Percentiles rank a stretch among this genome's conserved stretches.
These are phyloP conservation scores for Uropsilus gracilis DNA, from an alignment of 2,113 vertebrate genomes.

Conservation along the genomic window DNA sequence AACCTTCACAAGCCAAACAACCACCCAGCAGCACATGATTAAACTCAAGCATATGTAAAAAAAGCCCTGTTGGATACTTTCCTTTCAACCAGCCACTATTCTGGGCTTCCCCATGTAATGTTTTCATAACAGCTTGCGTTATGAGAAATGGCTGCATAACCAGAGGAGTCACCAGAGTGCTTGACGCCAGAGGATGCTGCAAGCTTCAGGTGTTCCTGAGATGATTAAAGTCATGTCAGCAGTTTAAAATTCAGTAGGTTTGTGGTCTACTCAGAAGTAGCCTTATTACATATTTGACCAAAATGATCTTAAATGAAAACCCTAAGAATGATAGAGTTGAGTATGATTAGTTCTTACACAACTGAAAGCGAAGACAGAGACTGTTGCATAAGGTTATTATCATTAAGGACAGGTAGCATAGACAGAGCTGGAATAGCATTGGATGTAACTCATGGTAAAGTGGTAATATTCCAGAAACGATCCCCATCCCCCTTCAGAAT, in stretches of 20 bases:
- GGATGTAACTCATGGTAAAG: too few relatives aligned
- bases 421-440: background rate
- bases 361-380: background rate
- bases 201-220: background rate
- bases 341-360: background rate
- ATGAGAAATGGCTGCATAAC: conserved; percentile 14
- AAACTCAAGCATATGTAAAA: conserved; percentile 76
- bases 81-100: conserved; percentile 54
- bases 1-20: conserved; percentile 62
- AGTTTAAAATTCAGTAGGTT: background rate
- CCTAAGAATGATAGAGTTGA: background rate
- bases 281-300: background rate
- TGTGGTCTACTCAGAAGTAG: background rate
- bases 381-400: background rate
- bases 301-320: background rate
- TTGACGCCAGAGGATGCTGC: conserved; percentile 1
- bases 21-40: conserved; percentile 65
- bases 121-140: conserved; percentile 53
- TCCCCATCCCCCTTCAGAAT: background rate
- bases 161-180: conserved; percentile 11
- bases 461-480: background rate
- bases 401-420: background rate
- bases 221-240: background rate
- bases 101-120: background rate
- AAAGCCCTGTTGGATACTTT: conserved; percentile 54